phyloP scores from a whole-genome alignment of 2,797 vertebrate genomes.

The Aphelocoma californica region DNA sequence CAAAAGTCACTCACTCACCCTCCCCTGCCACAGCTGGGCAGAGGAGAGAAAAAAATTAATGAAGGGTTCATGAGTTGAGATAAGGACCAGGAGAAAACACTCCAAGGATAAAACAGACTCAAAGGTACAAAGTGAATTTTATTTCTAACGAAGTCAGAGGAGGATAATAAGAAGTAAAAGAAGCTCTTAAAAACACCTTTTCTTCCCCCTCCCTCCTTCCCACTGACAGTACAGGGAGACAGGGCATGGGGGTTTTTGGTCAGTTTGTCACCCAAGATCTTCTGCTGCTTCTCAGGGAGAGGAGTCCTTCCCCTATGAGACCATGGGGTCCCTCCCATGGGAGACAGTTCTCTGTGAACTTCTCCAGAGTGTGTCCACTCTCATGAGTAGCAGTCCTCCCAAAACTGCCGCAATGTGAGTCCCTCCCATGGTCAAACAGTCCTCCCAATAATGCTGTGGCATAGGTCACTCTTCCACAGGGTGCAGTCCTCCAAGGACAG shows the following conservation, averaged over 20 bases:
- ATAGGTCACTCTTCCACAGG: background rate
- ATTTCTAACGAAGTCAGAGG: background rate
- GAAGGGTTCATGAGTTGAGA: background rate
- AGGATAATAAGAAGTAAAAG: background rate
- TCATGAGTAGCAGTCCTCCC: background rate
- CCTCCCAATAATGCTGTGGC: background rate
- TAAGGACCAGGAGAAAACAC: background rate
- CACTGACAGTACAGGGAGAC: accelerated
- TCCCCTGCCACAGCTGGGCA: background rate
- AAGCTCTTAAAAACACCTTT: background rate
- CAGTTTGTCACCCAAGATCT: background rate
- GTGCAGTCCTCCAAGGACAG: no score
- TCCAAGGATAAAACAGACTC: background rate
- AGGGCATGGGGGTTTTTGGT: background rate
- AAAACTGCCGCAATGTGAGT: background rate
- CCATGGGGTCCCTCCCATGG: accelerated
- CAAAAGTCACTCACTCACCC: background rate
- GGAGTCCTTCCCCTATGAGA: background rate
- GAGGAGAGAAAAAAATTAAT: background rate
- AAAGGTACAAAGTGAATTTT: background rate
- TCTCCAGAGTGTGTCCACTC: background rate
- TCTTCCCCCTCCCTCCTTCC: background rate
- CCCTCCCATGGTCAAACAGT: background rate
- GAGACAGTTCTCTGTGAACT: accelerated
- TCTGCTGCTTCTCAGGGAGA: background rate